Evolutionary conservation across 2,113 vertebrate species (phyloP).

Genomic region (Anguilla japonica): DNA sequence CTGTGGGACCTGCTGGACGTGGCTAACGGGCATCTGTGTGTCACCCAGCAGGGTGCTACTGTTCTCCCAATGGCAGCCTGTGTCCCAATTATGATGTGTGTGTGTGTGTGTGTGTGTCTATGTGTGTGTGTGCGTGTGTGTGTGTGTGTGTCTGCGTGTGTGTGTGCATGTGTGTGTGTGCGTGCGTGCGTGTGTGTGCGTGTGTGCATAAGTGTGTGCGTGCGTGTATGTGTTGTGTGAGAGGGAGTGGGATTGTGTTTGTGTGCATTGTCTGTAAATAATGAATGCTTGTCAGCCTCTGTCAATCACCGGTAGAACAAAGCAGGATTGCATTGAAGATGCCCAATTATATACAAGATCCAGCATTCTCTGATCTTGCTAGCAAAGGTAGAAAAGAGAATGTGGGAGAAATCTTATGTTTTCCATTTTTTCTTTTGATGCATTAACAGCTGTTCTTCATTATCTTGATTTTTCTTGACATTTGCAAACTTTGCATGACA

Average conservation of each 20-base stretch:
- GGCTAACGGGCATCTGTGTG: constrained; percentile 90
- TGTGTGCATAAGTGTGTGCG: constrained; percentile 5
- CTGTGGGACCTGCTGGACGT: constrained; percentile 88
- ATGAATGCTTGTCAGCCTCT: constrained; percentile 14
- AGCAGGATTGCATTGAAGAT: not conserved
- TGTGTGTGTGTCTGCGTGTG: constrained; percentile 14
- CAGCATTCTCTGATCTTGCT: not conserved
- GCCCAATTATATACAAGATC: not conserved
- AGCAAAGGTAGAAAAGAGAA: not conserved
- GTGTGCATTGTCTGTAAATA: not conserved
- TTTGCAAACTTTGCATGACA: not conserved
- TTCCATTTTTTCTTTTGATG: not conserved
- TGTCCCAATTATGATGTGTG: not conserved
- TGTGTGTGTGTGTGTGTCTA: not conserved
- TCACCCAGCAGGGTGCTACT: not conserved
- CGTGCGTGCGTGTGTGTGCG: not conserved
- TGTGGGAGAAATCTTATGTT: not conserved
- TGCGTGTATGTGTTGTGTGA: not conserved
- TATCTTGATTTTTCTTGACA: constrained; percentile 5
- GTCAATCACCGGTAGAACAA: constrained; percentile 1
- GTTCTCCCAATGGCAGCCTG: not conserved
- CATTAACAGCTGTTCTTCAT: not conserved
- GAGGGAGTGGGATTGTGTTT: constrained; percentile 1
- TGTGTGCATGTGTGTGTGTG: not conserved
- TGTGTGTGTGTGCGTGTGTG: not conserved